phyloP scores from a whole-genome alignment of 2,888 invertebrate genomes.

The Gasteruption jaculator region DNA sequence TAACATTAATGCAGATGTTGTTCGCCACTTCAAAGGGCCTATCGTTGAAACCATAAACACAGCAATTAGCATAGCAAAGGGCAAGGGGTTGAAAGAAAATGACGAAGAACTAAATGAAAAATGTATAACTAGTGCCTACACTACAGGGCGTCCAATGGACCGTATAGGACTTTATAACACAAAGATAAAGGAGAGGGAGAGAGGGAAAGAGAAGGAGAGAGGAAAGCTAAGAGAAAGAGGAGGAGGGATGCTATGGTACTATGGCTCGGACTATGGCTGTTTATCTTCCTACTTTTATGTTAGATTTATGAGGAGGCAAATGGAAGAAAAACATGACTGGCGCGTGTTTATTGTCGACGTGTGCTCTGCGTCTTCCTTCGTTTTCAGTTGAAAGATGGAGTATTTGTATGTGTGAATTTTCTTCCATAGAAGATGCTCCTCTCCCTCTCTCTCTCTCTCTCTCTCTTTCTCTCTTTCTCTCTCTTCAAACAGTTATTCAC shows the following conservation, averaged over 20 bases:
- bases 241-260: not conserved
- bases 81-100: no score
- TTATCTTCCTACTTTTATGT: slow-evolving; percentile 38
- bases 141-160: no score
- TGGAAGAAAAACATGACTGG: slow-evolving; percentile 44
- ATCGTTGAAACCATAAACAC: slow-evolving; percentile 37
- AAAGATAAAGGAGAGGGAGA: slow-evolving; percentile 15
- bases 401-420: no score
- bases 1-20: slow-evolving; percentile 40
- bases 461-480: slow-evolving; percentile 8
- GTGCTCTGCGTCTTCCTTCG: no score
- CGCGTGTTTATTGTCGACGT: slow-evolving; percentile 48
- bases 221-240: not conserved
- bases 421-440: no score
- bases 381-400: no score
- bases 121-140: no score
- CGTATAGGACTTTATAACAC: no score
- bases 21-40: slow-evolving; percentile 37
- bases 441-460: slow-evolving; percentile 8
- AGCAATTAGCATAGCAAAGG: slow-evolving; percentile 42
- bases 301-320: slow-evolving; percentile 48
- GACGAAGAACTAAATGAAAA: no score
- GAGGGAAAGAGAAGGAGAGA: slow-evolving; percentile 12
- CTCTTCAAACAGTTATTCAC: not conserved
- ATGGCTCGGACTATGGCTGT: not conserved